Evolutionary conservation across 2,113 vertebrate species (phyloP), one percentile per base, ranked within the genome.

Genomic region (Plecturocebus donacophilus): DNA sequence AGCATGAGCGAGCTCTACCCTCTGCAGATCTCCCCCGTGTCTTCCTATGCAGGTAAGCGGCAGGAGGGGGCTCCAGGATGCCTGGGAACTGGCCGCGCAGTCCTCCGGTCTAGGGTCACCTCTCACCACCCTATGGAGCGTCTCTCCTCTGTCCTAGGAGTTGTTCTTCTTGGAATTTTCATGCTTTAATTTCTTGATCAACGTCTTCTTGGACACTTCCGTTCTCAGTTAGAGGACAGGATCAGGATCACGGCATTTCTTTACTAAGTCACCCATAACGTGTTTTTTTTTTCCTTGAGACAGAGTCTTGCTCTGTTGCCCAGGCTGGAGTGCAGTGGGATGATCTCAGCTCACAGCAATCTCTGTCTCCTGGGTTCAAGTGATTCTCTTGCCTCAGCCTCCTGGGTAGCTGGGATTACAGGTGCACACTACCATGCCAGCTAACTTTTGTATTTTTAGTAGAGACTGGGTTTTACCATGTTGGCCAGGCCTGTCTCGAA

Each of bases 21-120:
- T 4, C 98, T 99, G 32, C 99, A 99, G 98, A 99, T 99, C 94
- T 99, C 99, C 19, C 99, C 99, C 0, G 99, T 99, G 83, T 99
- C 99, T 4, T 99, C 99, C 52, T 99, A 99, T 19, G 99, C 99
- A 98, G 99, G 99, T 99, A 96, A 99, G 99, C 3, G 2, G 17
- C 4, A 12, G 75, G 3, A 14, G 27, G 68, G 5, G 30, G 7
- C 3, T 8, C 32, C 8, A 70, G 14, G 1, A 38, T 4, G 21
- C 27, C 0, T 13, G 27, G 61, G 5, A 30, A 64, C 61, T 0
- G 12, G 61, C 61, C 5, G 11, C 5, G 2, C 27, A 5, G 8
- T 30, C 82, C 85, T 56, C 77, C 0, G 40, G 38, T 25, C 49
- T 45, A 54, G 25, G 38, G 13, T 56, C n/a, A 66, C 17, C 0